These are phyloP conservation scores for Trachythela sp. DNA, from an alignment of 64 coral and sea anemone species.

Conservation along the genomic window DNA sequence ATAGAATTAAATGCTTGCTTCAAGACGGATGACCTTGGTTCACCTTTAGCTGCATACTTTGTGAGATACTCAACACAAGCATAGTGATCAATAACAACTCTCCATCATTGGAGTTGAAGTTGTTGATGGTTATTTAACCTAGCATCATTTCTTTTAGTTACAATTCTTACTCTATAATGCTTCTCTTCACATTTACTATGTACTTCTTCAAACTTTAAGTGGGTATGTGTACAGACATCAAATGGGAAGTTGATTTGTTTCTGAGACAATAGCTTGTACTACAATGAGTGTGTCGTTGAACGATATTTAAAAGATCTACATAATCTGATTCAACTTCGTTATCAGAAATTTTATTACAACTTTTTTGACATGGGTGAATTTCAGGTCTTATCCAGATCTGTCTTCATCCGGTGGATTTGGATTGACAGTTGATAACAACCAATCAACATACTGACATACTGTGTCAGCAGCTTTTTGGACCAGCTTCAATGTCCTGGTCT, in stretches of 20 bases:
- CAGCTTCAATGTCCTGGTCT: background rate
- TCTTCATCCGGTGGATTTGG: background rate
- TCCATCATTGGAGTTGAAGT: background rate
- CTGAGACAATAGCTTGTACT: too few species aligned
- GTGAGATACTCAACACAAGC: background rate
- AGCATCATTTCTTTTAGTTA: background rate
- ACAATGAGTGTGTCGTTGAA: background rate
- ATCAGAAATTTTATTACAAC: background rate
- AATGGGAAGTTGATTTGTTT: background rate
- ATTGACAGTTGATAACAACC: background rate
- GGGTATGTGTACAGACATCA: background rate
- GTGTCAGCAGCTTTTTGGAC: background rate
- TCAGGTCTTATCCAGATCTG: slow-evolving; percentile 5
- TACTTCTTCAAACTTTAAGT: background rate
- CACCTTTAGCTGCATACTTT: background rate
- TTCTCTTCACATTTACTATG: background rate
- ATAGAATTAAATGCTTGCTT: background rate
- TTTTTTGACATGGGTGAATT: background rate
- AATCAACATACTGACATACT: background rate
- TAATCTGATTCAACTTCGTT: background rate
- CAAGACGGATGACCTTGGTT: background rate
- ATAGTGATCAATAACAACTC: background rate
- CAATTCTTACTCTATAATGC: background rate
- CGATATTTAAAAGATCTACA: background rate
- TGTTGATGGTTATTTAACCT: slow-evolving; percentile 4